Base-by-base conservation (phyloP, 2,888 invertebrate species). In the Ernsta delagoae region DNA sequence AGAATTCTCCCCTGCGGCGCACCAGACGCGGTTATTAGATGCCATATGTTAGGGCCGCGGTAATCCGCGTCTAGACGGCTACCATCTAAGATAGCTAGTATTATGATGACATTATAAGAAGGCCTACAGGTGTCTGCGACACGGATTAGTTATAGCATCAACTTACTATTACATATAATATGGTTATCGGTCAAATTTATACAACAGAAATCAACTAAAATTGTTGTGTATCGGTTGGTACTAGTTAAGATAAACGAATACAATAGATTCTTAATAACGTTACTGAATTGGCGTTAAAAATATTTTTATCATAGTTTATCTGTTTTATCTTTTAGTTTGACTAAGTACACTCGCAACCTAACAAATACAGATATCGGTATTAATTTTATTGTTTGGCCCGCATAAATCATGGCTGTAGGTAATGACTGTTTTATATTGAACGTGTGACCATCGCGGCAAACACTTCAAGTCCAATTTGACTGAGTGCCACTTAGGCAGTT, bases 1-100 rank as follows among this genome's bases (percentile, higher is more conserved):
- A n/a, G n/a, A n/a, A n/a, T n/a, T n/a, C n/a, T 67, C 67, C 67
- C 56, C 57, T 62, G 67, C 48, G 67, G 67, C 67, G 57, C 66
- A 39, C 67, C 43, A 45, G 45, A 61, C 66, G 60, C 56, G 61
- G 67, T 62, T 68, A 62, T 68, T 68, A 68, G 56, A 68, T 61
- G 56, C 67, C 67, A 68, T 68, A 62, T 16, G 62, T 68, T 67
- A 66, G 31, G 31, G 5, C 2, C 60, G 67, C 45, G 8, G 61
- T 67, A 67, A 67, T 61, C 61, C 62, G 39, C 57, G 62, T 68
- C 67, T 68, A 68, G 67, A 68, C 67, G 61, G 24, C 65, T 16
- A 24, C 48, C 57, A 34, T 12, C 3, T n/a, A n/a, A 53, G 31
- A 34, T 45, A 61, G 59, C 39, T 16, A 41, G 24, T 65, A 50